Conservation (phyloP, 1,140 invertebrate species). For the Nasonia vitripennis region DNA sequence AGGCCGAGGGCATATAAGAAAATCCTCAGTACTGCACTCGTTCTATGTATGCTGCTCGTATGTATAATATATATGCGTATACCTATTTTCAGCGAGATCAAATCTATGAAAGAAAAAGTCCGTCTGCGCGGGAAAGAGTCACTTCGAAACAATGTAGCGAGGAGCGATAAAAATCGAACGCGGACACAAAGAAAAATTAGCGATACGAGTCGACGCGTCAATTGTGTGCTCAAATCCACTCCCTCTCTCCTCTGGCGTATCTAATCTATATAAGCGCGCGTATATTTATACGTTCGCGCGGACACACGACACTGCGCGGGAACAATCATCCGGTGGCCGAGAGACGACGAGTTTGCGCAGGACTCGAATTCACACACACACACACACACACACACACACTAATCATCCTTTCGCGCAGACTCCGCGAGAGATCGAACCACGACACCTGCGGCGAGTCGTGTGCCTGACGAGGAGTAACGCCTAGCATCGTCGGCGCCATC, state of each 20-base stretch:
- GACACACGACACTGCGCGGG: neutral
- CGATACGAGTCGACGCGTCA: neutral
- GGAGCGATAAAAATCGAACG: neutral
- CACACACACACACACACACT: neutral
- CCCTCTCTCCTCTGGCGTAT: conserved; percentile 8
- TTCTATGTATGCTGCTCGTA: neutral
- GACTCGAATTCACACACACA: neutral
- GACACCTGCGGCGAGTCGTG: neutral
- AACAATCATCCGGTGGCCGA: conserved; percentile 31
- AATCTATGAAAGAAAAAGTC: neutral
- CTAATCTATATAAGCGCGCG: neutral
- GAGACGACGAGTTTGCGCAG: neutral
- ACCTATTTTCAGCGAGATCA: neutral
- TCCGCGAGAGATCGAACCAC: neutral
- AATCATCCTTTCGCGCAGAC: neutral
- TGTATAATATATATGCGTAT: neutral
- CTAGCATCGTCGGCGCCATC: conserved; percentile 46
- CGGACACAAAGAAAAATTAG: neutral
- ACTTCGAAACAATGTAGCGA: neutral
- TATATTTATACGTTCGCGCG: no score
- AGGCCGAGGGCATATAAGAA: neutral
- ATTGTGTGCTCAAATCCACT: neutral
- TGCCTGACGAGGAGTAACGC: conserved; percentile 11
- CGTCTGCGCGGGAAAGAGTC: neutral
- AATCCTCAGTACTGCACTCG: neutral